Base-by-base conservation (phyloP, 2,888 invertebrate genomes). In the Abrostola triplasia region DNA sequence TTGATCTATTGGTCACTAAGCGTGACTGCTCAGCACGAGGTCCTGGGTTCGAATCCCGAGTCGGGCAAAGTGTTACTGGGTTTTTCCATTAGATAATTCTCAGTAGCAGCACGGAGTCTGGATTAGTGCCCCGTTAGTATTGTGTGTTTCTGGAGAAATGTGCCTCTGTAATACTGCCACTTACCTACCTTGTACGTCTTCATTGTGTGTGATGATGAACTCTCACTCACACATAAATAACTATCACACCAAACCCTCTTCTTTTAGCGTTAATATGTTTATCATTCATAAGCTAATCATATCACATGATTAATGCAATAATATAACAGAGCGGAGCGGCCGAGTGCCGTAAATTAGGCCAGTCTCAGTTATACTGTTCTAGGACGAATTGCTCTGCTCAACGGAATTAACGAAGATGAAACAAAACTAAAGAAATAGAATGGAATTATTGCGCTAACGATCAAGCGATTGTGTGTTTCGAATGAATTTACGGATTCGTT, bases 231-330 rank as follows among this genome's bases (percentile, higher is more conserved):
- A 24, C 24, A 24, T 24, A 47, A 13, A 47, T 47, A 9, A 47
- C 13, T 47, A 47, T 47, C 9, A 47, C 5, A 13, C 13, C 44
- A 24, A 47, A 47, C 44, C 13, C 44, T 47, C 24, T 24, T 8
- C 44, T 47, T 13, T 47, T 12, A 24, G 24, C 13, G 9, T 10
- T 47, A 47, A 47, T 24, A 13, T 24, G 24, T 47, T 47, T 47
- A 47, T 24, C 44, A 47, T 47, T 47, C 44, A 47, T 47, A 24
- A 47, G 44, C 44, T 47, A 47, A 47, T 47, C 24, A 47, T 24
- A 47, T 47, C 24, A 47, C 44, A 47, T 47, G 24, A 47, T 47
- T 47, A 47, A 47, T 47, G 24, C 44, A 47, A 44, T 44, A 44
- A 44, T 44, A 13, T 8, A 44, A 41, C n/a, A 47, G 24, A 47